Base-by-base conservation (phyloP, 2,888 invertebrate genomes). In the Halocaridina rubra region DNA sequence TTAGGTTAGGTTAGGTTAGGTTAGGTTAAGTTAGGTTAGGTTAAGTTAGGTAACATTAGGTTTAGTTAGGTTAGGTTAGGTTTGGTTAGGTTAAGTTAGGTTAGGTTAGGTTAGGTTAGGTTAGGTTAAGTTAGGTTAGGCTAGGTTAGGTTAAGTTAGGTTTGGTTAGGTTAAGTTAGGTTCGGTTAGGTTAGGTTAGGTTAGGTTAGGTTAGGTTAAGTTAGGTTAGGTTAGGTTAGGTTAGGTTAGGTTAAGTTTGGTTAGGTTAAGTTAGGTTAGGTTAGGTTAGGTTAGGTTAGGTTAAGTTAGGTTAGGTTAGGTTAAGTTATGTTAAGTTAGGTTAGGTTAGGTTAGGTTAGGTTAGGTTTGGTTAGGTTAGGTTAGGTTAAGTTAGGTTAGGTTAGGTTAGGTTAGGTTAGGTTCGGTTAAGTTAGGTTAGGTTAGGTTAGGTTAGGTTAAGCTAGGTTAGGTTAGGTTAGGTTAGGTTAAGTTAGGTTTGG, bases 331-430 rank as follows among this genome's bases (percentile, higher is more conserved):
- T 71, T 71, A 29, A 32, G 71, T 71, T 71, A 71, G 71, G 71
- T 3, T 71, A 71, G 30, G 71, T 71, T 71, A 71, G 71, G 71
- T 71, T 71, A 71, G 71, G 71, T 71, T 71, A 71, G 71, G 71
- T 71, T 71, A 71, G 71, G 71, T 71, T 29, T 2, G 71, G 71
- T 71, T 71, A 71, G 29, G 71, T 71, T 71, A 71, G 71, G 71
- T 71, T 71, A 71, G 71, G 71, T 71, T 71, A 71, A 32, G 71
- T 71, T 71, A 71, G 71, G n/a, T n/a, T n/a, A n/a, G n/a, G n/a
- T n/a, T n/a, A n/a, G n/a, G n/a, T n/a, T n/a, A n/a, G n/a, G n/a
- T n/a, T n/a, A n/a, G n/a, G n/a, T n/a, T n/a, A n/a, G n/a, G n/a
- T n/a, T n/a, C n/a, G n/a, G n/a, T n/a, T n/a, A n/a, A n/a, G n/a